Base-by-base conservation (phyloP, 2,888 invertebrate species). In the Drosophila paramelanica region DNA sequence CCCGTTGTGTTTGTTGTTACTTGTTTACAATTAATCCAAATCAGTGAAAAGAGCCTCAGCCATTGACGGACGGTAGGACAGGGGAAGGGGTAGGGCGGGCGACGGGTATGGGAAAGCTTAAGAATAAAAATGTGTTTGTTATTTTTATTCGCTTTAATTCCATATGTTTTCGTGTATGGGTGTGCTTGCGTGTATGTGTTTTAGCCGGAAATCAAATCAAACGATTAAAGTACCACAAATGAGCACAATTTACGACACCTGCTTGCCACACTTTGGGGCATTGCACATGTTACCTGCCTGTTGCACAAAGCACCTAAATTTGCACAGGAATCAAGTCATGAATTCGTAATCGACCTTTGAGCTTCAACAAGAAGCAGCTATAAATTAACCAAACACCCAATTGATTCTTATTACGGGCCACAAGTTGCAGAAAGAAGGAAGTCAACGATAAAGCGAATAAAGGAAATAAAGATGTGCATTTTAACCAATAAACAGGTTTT, bases 121-220 rank as follows among this genome's bases (percentile, higher is more conserved):
- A 43, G 56, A 47, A 67, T 55, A 59, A 66, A 65, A 67, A 71
- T 83, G 64, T 68, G 78, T 66, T 77, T 82, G 61, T 74, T 82
- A 73, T 80, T 87, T 84, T 84, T 61, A 78, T 83, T 73, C 66
- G 71, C 55, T 56, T 73, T 72, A 68, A 78, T 82, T 78, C 61
- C 61, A 20, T 46, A 66, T 53, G 46, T 31, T 62, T 60, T 10
- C 20, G 14, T 31, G 13, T 33, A 13, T 4, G 7, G 27, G 17
- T 41, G 53, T 23, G 7, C 14, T 23, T 41, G 23, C 11, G 25
- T n/a, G 50, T 43, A 33, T 13, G 23, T 41, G 25, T 23, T 56
- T 13, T 17, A 39, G 52, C 23, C 53, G 72, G 72, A 76, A 77
- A 72, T 62, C 43, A 66, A 71, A 66, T 71, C 72, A 76, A 76